Conservation (phyloP, 2,797 vertebrate species). For the Coluber constrictor region DNA sequence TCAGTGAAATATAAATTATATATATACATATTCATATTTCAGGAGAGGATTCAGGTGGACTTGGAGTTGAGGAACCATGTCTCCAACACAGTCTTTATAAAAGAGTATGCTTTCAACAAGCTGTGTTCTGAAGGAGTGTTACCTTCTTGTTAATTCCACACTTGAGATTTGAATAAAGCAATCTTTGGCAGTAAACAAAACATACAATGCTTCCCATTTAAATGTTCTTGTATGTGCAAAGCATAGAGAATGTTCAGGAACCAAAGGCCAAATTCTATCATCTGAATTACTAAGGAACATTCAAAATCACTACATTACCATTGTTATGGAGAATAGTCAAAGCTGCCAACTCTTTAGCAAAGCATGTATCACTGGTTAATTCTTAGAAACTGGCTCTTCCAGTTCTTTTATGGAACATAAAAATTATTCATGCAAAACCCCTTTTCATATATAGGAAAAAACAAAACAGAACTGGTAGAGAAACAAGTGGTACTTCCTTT, state of each 20-base stretch:
- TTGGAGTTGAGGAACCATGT: constrained; percentile 40
- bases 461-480: background rate
- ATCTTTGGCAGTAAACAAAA: constrained; percentile 20
- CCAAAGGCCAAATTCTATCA: constrained; percentile 22
- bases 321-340: constrained; percentile 11
- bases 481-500: background rate
- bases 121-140: constrained; percentile 16
- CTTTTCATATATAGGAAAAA: background rate
- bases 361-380: background rate
- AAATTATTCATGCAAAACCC: background rate
- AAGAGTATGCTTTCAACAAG: constrained; percentile 53
- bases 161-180: constrained; percentile 49
- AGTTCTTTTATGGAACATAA: background rate
- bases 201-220: constrained; percentile 27
- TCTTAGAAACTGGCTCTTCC: background rate
- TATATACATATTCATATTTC: constrained; percentile 39
- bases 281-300: constrained; percentile 14
- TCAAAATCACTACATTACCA: background rate
- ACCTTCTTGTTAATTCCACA: constrained; percentile 43
- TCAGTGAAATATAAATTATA: too few relatives aligned
- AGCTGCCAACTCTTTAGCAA: background rate
- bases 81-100: constrained; percentile 48
- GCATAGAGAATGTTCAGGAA: constrained; percentile 24
- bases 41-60: constrained; percentile 58
- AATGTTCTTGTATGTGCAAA: constrained; percentile 30